Evolutionary conservation across 2,113 vertebrate species (phyloP), one percentile per base, ranked within the genome.

Genomic region (Athene cunicularia): DNA sequence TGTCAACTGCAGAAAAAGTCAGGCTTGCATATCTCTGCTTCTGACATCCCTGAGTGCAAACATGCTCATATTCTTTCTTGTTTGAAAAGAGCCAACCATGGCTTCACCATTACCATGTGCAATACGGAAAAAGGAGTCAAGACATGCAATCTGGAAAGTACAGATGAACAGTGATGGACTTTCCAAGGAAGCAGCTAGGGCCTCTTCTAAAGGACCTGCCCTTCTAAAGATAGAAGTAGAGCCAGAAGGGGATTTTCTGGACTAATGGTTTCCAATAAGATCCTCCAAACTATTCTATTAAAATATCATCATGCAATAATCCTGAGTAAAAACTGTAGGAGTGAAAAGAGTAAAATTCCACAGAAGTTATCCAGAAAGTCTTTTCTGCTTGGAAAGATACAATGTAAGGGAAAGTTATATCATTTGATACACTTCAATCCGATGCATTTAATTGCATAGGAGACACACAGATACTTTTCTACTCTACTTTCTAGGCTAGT

Each of bases 21-120:
- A 50, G 28, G 19, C 24, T 84, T 85, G n/a, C 27, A 14, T 39
- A 49, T 6, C 11, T 63, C 43, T 77, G 64, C 32, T 71, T 83
- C 53, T 43, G 39, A 21, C 35, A 26, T 4, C 16, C 11, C 39
- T 55, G 43, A 26, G 14, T 28, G n/a, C 47, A 77, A 94, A 74
- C 18, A 39, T 5, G 6, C 3, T 67, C 70, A 35, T 52, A 26
- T 33, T n/a, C 16, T 89, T 71, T 0, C 0, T 9, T 63, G 10
- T 52, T 89, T 9, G 2, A 56, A 86, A 91, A 52, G 41, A 66
- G 30, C 20, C 56, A 59, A 14, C 17, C 28, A 18, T 21, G 17
- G 9, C 47, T 86, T 80, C 49, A 35, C 11, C 47, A 35, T 30
- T 55, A 47, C 9, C 55, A 5, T 11, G 22, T 15, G 26, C 39